Conservation (phyloP, 2,888 invertebrate species). For the Oscheius sp. region DNA sequence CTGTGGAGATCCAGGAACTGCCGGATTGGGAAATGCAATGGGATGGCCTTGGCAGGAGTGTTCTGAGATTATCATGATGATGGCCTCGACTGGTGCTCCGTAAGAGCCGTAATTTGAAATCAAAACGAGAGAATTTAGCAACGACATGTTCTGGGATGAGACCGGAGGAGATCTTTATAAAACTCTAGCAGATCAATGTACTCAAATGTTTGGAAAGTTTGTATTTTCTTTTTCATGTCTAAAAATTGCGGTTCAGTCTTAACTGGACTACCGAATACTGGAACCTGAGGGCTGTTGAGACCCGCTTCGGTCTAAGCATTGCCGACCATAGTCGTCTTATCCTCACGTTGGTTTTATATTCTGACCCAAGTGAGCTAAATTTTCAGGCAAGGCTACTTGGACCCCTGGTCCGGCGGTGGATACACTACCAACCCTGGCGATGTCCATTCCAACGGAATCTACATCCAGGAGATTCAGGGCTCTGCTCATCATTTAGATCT, state of each 20-base stretch:
- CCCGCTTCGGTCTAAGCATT: conserved; percentile 58
- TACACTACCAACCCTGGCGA: conserved; percentile 38
- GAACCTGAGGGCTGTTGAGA: conserved; percentile 47
- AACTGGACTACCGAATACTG: conserved; percentile 51
- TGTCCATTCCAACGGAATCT: conserved; percentile 43
- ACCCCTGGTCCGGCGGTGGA: conserved; percentile 77
- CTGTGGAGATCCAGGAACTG: conserved; percentile 57
- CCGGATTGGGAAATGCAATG: conserved; percentile 50
- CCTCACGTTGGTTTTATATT: conserved; percentile 53
- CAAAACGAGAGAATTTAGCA: conserved; percentile 71
- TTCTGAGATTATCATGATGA: conserved; percentile 91
- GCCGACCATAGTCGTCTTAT: conserved; percentile 58
- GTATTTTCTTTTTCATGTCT: not conserved
- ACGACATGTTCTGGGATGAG: conserved; percentile 84
- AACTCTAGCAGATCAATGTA: conserved; percentile 19
- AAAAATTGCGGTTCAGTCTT: conserved; percentile 13
- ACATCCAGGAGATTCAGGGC: conserved; percentile 53
- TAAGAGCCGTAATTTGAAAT: no score
- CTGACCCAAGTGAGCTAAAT: no score
- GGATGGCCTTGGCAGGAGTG: conserved; percentile 62
- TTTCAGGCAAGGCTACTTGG: conserved; percentile 75
- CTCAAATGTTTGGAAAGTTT: conserved; percentile 10
- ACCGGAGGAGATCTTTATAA: conserved; percentile 33
- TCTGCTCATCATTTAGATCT: conserved; percentile 73
- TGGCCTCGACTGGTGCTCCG: conserved; percentile 82